phyloP scores from a whole-genome alignment of 2,113 vertebrate genomes.

The Smithornis capensis region DNA sequence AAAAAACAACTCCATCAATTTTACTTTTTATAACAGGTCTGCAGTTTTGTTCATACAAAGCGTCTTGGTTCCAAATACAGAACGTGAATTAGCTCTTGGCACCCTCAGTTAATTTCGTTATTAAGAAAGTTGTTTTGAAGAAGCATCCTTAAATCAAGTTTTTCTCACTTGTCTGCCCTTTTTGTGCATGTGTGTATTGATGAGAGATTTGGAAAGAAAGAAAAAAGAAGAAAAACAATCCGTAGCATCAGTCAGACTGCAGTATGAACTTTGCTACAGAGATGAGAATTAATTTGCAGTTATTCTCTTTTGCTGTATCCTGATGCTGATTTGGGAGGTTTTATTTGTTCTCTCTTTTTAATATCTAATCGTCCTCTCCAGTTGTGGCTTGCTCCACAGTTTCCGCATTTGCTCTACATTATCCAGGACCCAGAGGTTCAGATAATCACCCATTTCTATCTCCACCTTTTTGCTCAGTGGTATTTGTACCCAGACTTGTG shows the following conservation, averaged over 20 bases:
- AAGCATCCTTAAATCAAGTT: constrained; percentile 1
- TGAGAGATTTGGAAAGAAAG: background rate
- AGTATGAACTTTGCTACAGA: background rate
- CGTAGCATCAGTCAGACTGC: background rate
- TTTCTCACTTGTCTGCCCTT: background rate
- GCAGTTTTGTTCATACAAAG: background rate
- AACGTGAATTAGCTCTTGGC: background rate
- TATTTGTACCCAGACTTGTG: constrained; percentile 39
- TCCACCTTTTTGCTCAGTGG: background rate
- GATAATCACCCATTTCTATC: constrained; percentile 32
- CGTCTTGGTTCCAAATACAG: background rate
- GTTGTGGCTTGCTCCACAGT: background rate
- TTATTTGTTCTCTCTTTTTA: constrained; percentile 38
- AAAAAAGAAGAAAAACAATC: background rate
- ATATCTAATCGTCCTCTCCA: constrained; percentile 28
- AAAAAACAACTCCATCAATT: background rate
- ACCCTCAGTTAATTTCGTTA: background rate
- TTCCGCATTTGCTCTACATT: constrained; percentile 27
- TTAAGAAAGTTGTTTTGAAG: constrained; percentile 1
- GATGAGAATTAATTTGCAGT: constrained; percentile 38
- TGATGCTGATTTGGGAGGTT: background rate
- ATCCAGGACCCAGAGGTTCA: background rate
- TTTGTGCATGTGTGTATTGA: background rate
- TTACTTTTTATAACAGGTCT: background rate
- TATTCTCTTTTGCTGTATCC: constrained; percentile 7